Conservation (phyloP, 2,113 vertebrate species). For the Thermophis baileyi region DNA sequence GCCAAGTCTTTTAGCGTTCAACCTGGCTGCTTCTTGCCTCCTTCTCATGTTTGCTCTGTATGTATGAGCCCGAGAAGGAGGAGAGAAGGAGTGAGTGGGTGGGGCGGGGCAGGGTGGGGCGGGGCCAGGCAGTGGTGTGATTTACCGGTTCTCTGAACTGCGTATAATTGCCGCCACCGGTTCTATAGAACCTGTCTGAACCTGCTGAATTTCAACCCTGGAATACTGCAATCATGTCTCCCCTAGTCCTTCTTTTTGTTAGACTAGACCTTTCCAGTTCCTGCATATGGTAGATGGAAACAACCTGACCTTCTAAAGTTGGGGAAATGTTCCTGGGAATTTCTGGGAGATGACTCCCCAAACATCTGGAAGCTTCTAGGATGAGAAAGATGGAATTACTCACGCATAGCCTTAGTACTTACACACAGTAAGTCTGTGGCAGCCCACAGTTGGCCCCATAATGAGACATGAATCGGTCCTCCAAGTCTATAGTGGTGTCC, state of each 20-base stretch:
- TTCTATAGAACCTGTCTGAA: too few relatives aligned
- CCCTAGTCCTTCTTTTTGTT: neutral
- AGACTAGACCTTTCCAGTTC: neutral
- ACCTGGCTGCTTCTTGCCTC: too few relatives aligned
- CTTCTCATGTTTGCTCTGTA: too few relatives aligned
- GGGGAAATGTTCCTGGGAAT: neutral
- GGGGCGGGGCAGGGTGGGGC: too few relatives aligned
- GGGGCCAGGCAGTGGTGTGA: too few relatives aligned
- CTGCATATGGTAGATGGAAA: neutral
- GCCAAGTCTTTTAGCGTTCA: too few relatives aligned
- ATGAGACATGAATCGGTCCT: slow-evolving; percentile 69
- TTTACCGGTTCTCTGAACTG: too few relatives aligned
- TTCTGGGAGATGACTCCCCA: neutral
- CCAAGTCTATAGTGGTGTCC: slow-evolving; percentile 71
- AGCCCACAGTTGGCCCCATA: slow-evolving; percentile 72
- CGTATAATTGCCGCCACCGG: too few relatives aligned
- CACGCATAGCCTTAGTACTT: neutral
- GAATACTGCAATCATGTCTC: neutral
- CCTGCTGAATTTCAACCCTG: neutral
- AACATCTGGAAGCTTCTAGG: neutral
- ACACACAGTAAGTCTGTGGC: slow-evolving; percentile 62
- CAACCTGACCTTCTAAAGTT: neutral
- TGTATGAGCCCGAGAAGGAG: too few relatives aligned
- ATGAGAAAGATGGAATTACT: neutral
- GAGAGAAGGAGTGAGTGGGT: too few relatives aligned